These are phyloP conservation scores for Nyctalus aviator DNA, from an alignment of 2,797 vertebrate genomes.

Conservation along the genomic window DNA sequence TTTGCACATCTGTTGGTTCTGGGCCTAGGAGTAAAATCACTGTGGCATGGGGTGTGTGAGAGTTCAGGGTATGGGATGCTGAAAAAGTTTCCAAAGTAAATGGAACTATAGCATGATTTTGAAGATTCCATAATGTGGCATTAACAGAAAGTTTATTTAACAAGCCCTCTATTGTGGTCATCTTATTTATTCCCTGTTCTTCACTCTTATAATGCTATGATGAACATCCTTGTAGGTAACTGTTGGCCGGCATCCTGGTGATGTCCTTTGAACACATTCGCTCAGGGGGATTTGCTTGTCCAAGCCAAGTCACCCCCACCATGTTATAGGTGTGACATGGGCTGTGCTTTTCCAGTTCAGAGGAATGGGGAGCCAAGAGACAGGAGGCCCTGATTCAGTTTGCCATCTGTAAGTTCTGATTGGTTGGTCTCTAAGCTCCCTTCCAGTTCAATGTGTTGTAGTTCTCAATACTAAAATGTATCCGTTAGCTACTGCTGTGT, in stretches of 20 bases:
- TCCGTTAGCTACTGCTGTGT: background rate
- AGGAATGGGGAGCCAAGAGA: background rate
- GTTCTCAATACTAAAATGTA: background rate
- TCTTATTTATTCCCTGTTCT: background rate
- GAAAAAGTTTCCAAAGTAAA: background rate
- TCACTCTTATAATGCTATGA: rapidly evolving
- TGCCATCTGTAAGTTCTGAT: background rate
- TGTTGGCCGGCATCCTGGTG: background rate
- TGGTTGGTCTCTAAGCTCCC: background rate
- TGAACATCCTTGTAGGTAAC: rapidly evolving
- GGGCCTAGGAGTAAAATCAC: background rate
- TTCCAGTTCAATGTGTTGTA: background rate
- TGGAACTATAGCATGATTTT: rapidly evolving
- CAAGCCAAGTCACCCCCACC: rapidly evolving
- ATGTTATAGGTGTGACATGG: background rate
- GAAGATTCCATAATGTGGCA: rapidly evolving
- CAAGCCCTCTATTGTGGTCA: too few species aligned
- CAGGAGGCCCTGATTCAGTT: background rate
- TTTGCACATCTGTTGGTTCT: background rate
- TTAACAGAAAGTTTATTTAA: too few species aligned
- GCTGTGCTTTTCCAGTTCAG: background rate
- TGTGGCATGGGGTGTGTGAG: rapidly evolving
- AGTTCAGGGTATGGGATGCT: background rate
- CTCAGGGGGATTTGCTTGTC: background rate
- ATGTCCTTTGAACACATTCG: background rate